A percentile compares a stretch with the other conserved stretches of the same genome.
Evolutionary conservation across 2,888 invertebrate species (phyloP).

Genomic region (Andrena trimmerana): DNA sequence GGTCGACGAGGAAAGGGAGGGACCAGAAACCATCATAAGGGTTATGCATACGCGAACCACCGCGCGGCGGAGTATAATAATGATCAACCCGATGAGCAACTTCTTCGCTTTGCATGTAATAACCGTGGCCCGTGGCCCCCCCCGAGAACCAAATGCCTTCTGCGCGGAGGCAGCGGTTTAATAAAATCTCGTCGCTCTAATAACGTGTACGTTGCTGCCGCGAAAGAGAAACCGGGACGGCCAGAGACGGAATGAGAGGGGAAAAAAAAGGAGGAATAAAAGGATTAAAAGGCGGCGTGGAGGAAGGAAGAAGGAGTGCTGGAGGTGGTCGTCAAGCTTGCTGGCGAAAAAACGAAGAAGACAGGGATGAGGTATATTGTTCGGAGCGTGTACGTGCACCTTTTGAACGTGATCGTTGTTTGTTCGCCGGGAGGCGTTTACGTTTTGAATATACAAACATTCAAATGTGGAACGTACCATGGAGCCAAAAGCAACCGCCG

Average conservation of each 20-base stretch:
- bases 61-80: conserved; percentile 56
- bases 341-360: background rate
- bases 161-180: conserved; percentile 56
- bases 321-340: background rate
- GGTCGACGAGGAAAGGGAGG: background rate
- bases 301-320: background rate
- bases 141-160: conserved; percentile 39
- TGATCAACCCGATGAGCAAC: conserved; percentile 71
- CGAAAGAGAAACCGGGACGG: conserved; percentile 2
- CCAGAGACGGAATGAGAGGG: background rate
- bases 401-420: background rate
- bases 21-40: conserved; percentile 16
- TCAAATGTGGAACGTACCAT: conserved; percentile 4
- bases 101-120: conserved; percentile 75
- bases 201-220: conserved; percentile 47
- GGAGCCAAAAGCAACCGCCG: background rate
- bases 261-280: background rate
- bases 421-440: too few species aligned
- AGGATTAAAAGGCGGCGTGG: too few species aligned
- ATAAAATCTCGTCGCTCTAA: conserved; percentile 71
- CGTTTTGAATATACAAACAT: too few species aligned
- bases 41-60: conserved; percentile 31
- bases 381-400: background rate
- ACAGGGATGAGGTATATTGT: too few species aligned
- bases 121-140: conserved; percentile 37